Evolutionary conservation across 64 coral and sea anemone species (phyloP).

Genomic region (Montipora capricornis): DNA sequence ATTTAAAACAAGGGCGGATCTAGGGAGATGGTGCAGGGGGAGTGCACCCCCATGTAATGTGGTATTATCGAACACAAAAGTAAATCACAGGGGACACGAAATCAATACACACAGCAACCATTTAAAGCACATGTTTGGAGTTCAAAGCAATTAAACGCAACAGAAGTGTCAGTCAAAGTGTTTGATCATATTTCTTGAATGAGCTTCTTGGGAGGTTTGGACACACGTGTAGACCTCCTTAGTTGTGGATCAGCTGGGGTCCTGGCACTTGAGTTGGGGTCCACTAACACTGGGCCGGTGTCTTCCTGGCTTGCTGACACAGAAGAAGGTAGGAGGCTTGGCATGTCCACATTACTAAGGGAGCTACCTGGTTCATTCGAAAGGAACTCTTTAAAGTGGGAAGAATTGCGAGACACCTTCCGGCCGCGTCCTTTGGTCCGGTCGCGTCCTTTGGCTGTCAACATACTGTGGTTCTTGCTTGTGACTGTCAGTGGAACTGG

Average conservation of each 20-base stretch:
- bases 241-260: too few relatives aligned
- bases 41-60: too few relatives aligned
- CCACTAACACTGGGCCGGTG: too few relatives aligned
- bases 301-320: not conserved
- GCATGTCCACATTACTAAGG: not conserved
- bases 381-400: slow-evolving; percentile 53
- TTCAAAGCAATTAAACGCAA: not conserved
- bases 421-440: not conserved
- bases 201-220: too few relatives aligned
- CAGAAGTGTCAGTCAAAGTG: not conserved
- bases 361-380: slow-evolving; percentile 7
- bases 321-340: not conserved
- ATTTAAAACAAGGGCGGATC: too few relatives aligned
- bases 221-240: too few relatives aligned
- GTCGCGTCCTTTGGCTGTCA: slow-evolving; percentile 21
- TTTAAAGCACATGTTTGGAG: not conserved
- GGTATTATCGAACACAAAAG: too few relatives aligned
- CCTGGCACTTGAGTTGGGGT: too few relatives aligned
- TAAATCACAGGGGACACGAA: too few relatives aligned
- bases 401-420: slow-evolving; percentile 34
- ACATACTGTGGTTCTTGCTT: not conserved
- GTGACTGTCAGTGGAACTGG: too few relatives aligned
- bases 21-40: too few relatives aligned
- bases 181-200: not conserved
- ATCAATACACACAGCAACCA: too few relatives aligned